phyloP scores from a whole-genome alignment of 2,888 invertebrate genomes.

The Escarpia spicata region DNA sequence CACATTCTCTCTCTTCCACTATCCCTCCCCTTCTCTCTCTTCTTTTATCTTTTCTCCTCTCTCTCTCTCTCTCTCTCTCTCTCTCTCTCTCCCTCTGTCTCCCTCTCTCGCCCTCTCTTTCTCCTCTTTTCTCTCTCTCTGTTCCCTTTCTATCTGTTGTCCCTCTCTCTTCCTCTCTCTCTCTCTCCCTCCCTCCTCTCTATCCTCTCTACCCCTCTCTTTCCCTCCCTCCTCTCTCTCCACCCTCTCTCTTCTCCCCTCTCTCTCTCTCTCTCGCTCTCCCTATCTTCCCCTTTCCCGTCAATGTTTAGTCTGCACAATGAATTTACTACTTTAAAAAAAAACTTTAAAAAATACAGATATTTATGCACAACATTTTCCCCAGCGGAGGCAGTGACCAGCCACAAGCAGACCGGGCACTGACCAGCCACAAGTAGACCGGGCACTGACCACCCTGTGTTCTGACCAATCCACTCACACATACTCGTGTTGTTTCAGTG shows the following conservation, averaged over 20 bases:
- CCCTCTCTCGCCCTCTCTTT: neutral
- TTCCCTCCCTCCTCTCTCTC: neutral
- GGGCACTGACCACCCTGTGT: no score
- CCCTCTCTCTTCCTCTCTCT: slow-evolving; percentile 20
- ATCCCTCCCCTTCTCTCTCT: neutral
- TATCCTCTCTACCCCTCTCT: neutral
- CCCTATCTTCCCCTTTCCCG: neutral
- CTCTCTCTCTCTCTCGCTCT: neutral
- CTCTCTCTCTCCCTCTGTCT: neutral
- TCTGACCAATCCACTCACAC: no score
- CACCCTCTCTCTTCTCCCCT: neutral
- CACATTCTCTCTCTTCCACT: slow-evolving; percentile 14
- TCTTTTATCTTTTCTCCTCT: neutral
- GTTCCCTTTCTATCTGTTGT: neutral
- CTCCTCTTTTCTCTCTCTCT: slow-evolving; percentile 17
- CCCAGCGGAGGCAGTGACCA: no score
- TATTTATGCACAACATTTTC: no score
- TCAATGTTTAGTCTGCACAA: neutral
- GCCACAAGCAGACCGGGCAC: no score
- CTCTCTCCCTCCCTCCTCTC: neutral
- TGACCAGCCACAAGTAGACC: no score
- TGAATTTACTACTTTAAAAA: no score
- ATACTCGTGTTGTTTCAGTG: slow-evolving; percentile 71
- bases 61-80: neutral
- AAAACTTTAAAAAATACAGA: no score